These are phyloP conservation scores for Xestoiulus laeticollis DNA, from an alignment of 2,888 invertebrate species.

Conservation along the genomic window DNA sequence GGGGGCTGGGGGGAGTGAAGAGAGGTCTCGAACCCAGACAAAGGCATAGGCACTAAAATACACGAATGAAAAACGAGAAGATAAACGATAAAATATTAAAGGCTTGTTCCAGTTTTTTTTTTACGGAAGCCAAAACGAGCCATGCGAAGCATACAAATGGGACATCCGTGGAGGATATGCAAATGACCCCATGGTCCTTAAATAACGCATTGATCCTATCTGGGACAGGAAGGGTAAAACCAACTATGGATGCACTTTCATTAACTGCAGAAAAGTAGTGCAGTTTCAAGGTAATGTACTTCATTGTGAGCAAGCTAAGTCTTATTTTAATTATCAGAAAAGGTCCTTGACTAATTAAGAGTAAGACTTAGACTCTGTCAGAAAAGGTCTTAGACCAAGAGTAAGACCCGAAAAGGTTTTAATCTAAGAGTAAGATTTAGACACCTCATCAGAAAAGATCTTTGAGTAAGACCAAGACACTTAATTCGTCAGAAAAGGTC, in stretches of 20 bases:
- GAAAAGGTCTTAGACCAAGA: too few species aligned
- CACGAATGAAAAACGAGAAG: neutral
- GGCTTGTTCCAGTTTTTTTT: neutral
- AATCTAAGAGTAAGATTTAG: too few species aligned
- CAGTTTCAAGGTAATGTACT: neutral
- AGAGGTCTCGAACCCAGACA: neutral
- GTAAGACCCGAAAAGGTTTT: too few species aligned
- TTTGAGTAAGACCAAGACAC: too few species aligned
- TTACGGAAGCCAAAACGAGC: neutral
- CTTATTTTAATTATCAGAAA: too few species aligned
- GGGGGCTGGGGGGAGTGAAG: too few species aligned
- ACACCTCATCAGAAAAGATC: too few species aligned
- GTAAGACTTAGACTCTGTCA: too few species aligned
- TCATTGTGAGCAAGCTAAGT: neutral
- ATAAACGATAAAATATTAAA: neutral
- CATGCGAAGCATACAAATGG: neutral
- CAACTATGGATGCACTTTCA: neutral
- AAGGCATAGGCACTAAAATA: neutral
- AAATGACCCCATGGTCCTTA: neutral
- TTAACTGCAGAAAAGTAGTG: neutral
- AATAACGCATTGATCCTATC: constrained; percentile 26
- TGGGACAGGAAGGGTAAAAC: neutral
- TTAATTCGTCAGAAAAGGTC: too few species aligned
- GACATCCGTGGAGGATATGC: neutral
- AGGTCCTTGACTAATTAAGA: too few species aligned